A percentile compares a stretch with the other conserved stretches of the same genome.
Evolutionary conservation across 2,113 vertebrate genomes (phyloP).

Genomic region (Spilogale gracilis): DNA sequence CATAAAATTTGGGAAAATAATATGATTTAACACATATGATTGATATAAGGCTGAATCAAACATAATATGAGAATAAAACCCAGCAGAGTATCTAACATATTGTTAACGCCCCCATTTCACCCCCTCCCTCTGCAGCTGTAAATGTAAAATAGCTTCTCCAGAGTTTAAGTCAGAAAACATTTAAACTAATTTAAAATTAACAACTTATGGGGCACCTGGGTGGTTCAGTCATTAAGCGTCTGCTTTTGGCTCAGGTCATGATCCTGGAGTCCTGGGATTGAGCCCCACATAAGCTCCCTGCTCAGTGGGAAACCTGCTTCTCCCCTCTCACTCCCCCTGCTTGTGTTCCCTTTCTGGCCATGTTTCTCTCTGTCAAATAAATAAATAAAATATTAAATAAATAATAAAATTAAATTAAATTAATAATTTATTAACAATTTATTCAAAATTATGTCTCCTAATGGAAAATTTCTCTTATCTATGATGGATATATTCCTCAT

Average conservation of each 20-base stretch:
- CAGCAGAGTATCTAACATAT: not conserved
- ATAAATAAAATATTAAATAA: too few species aligned
- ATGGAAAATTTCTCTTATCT: not conserved
- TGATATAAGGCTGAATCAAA: slow-evolving; percentile 38
- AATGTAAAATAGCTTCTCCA: slow-evolving; percentile 41
- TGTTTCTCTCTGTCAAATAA: too few species aligned
- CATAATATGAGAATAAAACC: slow-evolving; percentile 54
- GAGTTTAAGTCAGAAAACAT: slow-evolving; percentile 18
- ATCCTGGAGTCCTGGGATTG: too few species aligned
- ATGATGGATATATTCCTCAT: slow-evolving; percentile 30
- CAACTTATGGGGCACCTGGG: not conserved
- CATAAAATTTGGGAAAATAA: not conserved
- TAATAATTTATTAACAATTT: slow-evolving; percentile 49
- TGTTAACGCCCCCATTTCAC: not conserved
- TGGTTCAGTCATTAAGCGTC: too few species aligned
- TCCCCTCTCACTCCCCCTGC: too few species aligned
- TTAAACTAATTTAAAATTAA: slow-evolving; percentile 54
- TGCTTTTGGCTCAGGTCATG: too few species aligned
- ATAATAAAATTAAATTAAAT: not conserved
- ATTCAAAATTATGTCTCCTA: slow-evolving; percentile 42
- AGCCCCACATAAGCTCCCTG: too few species aligned
- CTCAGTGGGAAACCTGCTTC: too few species aligned
- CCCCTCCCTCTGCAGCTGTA: not conserved
- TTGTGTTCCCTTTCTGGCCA: too few species aligned
- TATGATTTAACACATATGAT: not conserved